Base-by-base conservation (phyloP, 35 echinoderm and acorn worm genomes). In the Lytechinus variegatus region DNA sequence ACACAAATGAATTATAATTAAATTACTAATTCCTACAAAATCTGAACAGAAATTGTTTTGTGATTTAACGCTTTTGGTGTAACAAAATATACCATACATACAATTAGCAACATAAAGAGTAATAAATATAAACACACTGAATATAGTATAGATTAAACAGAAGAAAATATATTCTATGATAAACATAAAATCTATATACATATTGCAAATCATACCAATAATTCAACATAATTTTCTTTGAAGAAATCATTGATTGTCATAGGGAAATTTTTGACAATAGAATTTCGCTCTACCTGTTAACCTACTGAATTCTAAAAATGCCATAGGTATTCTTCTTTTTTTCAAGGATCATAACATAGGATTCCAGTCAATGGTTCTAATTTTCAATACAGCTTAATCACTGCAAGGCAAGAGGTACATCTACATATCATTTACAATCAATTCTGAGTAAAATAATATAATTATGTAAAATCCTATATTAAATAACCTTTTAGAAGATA, bases 61-160 rank as follows among this genome's bases (percentile, higher is more conserved):
- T 7, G 4, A 24, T 24, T 7, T 14, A 79, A 19, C 24, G 66
- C n/a, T 79, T 24, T 24, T 79, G 16, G 33, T 24, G 66, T 79
- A 79, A 16, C 21, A 79, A 79, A 79, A 79, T 79, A 24, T 19
- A 24, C 6, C n/a, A 79, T 21, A 27, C 66, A 79, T 79, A 24
- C 0, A 79, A 79, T 79, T 4, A 79, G 19, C 66, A 79, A 79
- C 16, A 71, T 79, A 24, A 16, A 3, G 66, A 79, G 16, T n/a
- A 79, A 79, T 79, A n/a, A 79, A 79, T 79, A 79, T 8, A 24
- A n/a, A n/a, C 66, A 79, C 66, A 79, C 66, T n/a, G 19, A n/a
- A 79, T 79, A 79, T 79, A 79, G 66, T 79, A 79, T 79, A 79
- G 66, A 7, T 24, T 79, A 79, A 79, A 79, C n/a, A 79, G 66